These are phyloP conservation scores for Limosa lapponica DNA, from an alignment of 2,797 vertebrate genomes.

Conservation along the genomic window DNA sequence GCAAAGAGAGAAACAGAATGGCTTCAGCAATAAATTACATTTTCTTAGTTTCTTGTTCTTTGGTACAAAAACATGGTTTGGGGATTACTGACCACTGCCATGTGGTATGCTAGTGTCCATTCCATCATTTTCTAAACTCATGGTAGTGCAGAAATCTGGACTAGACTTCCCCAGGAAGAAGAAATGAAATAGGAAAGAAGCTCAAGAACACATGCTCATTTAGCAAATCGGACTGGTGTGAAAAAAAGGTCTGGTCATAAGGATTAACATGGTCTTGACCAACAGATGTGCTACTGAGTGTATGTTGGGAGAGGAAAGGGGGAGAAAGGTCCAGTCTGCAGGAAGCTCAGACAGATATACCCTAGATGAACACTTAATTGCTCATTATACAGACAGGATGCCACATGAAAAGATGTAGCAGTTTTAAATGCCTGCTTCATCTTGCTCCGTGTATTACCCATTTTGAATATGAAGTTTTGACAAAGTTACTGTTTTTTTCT, in stretches of 20 bases:
- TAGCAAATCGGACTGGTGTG: not conserved
- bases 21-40: not conserved
- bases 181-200: not conserved
- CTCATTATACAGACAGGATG: not conserved
- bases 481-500: not conserved
- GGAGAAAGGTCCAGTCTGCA: not conserved
- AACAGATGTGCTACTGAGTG: not conserved
- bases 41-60: not conserved
- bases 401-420: not conserved
- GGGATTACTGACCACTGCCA: not conserved
- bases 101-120: not conserved
- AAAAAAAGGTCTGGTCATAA: not conserved
- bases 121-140: not conserved
- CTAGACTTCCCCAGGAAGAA: not conserved
- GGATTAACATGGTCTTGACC: not conserved
- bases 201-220: fast-evolving
- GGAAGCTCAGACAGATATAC: not conserved
- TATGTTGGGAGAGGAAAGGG: not conserved
- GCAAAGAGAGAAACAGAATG: not conserved
- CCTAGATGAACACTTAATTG: not conserved
- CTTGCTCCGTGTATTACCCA: not conserved
- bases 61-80: not conserved
- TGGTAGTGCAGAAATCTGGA: not conserved
- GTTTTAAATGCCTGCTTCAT: not conserved
- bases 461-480: not conserved